phyloP scores from a whole-genome alignment of 2,888 invertebrate species.

The Drosophila phalerata region DNA sequence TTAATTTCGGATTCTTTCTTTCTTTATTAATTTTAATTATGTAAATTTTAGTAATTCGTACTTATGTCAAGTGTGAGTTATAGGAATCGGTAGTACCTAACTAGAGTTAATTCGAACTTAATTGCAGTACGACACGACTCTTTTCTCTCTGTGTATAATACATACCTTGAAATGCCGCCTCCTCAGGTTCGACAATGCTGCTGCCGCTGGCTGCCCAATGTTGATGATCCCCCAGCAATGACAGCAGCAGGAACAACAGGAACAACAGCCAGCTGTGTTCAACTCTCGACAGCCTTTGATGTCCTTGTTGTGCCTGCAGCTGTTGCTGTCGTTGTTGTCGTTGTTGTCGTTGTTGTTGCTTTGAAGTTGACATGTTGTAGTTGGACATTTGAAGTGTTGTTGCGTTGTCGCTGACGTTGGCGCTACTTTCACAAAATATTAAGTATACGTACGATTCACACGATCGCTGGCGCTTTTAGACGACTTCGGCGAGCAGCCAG shows the following conservation, averaged over 20 bases:
- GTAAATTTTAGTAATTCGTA: too few species aligned
- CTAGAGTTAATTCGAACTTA: too few species aligned
- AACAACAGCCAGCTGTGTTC: slow-evolving; percentile 74
- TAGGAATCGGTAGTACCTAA: too few species aligned
- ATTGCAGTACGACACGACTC: too few species aligned
- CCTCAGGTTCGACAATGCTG: slow-evolving; percentile 84
- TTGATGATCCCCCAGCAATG: slow-evolving; percentile 37
- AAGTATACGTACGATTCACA: slow-evolving; percentile 48
- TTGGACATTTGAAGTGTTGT: slow-evolving; percentile 13
- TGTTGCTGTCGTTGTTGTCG: slow-evolving; percentile 26
- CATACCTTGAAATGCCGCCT: slow-evolving; percentile 88
- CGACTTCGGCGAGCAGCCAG: slow-evolving; percentile 72
- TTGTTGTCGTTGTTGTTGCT: slow-evolving; percentile 44
- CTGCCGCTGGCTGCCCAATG: slow-evolving; percentile 60
- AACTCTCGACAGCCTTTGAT: slow-evolving; percentile 60
- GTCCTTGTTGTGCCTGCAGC: slow-evolving; percentile 37
- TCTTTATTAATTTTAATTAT: too few species aligned
- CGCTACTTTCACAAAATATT: slow-evolving; percentile 13
- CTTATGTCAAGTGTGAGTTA: too few species aligned
- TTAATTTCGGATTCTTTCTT: too few species aligned
- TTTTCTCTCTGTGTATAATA: slow-evolving; percentile 22
- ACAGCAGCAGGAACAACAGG: slow-evolving; percentile 78
- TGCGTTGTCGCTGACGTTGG: neutral
- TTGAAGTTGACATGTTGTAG: slow-evolving; percentile 59
- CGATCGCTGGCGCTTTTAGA: slow-evolving; percentile 62